A percentile compares a stretch with the other conserved stretches of the same genome.
These are phyloP conservation scores for Oscheius sp. DNA, from an alignment of 2,888 invertebrate species.

Conservation along the genomic window DNA sequence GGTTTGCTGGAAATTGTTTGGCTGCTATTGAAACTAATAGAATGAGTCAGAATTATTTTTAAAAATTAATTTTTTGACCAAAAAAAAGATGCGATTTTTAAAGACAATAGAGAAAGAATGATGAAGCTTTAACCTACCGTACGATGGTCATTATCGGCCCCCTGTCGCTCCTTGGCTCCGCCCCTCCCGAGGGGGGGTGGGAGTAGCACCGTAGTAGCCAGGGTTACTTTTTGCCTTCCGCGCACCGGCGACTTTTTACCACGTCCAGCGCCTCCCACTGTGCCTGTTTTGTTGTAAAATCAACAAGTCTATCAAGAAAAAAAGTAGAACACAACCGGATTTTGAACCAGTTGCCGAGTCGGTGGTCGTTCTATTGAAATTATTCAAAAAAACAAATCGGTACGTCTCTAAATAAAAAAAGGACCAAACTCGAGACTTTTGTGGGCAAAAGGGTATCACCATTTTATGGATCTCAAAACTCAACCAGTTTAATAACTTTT, in stretches of 20 bases:
- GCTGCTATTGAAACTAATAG: too few species aligned
- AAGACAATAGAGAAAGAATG: background rate
- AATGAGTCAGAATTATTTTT: too few species aligned
- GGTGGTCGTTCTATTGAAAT: too few species aligned
- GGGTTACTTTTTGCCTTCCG: background rate
- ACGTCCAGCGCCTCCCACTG: background rate
- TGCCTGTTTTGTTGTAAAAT: background rate
- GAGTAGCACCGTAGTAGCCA: constrained; percentile 1
- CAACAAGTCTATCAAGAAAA: background rate
- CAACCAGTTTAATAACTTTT: too few species aligned
- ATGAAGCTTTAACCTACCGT: constrained; percentile 13
- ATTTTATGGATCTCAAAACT: too few species aligned
- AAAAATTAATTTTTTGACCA: too few species aligned
- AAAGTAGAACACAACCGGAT: constrained; percentile 14
- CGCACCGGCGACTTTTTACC: background rate
- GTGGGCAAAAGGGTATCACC: too few species aligned
- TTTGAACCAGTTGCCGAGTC: background rate
- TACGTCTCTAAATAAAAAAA: too few species aligned
- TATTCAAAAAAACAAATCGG: too few species aligned
- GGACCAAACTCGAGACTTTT: too few species aligned
- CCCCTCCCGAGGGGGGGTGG: background rate
- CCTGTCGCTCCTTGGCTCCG: constrained; percentile 6
- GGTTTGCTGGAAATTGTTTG: too few species aligned
- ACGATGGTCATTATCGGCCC: constrained; percentile 21
- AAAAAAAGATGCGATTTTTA: background rate